Conservation (phyloP, 1,140 invertebrate species). For the Rhopalosiphum padi region DNA sequence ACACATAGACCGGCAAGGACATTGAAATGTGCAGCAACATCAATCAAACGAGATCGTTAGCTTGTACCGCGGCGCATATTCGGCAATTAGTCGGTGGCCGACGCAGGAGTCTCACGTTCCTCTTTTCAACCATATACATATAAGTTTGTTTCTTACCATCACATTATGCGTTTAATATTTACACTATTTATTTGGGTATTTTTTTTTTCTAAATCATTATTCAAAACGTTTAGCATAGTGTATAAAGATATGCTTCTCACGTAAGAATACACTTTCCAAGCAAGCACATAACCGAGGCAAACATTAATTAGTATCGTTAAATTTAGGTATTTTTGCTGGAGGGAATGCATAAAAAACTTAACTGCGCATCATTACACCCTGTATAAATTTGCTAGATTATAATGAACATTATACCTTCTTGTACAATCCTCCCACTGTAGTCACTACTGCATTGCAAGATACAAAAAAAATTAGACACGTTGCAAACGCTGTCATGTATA, state of each 20-base stretch:
- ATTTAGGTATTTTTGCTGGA: constrained; percentile 11
- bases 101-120: constrained; percentile 50
- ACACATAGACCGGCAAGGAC: constrained; percentile 26
- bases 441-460: background rate
- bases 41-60: constrained; percentile 57
- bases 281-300: background rate
- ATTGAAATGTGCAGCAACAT: constrained; percentile 57
- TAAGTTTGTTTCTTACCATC: background rate
- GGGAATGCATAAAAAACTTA: background rate
- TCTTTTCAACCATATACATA: background rate
- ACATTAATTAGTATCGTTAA: constrained; percentile 48
- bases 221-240: constrained; percentile 31
- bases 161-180: constrained; percentile 32
- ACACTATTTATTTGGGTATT: constrained; percentile 38
- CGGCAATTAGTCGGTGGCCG: constrained; percentile 51
- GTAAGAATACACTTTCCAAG: constrained; percentile 13
- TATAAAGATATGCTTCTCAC: background rate
- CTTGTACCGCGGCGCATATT: constrained; percentile 16
- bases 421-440: constrained; percentile 7
- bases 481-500: constrained; percentile 51
- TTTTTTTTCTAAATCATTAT: constrained; percentile 41
- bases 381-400: constrained; percentile 15
- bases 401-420: constrained; percentile 27
- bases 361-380: constrained; percentile 30
- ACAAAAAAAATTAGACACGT: constrained; percentile 36